phyloP scores from a whole-genome alignment of 30 jellyfish, hydroid and myxozoan genomes.

The Haliclystus octoradiatus region DNA sequence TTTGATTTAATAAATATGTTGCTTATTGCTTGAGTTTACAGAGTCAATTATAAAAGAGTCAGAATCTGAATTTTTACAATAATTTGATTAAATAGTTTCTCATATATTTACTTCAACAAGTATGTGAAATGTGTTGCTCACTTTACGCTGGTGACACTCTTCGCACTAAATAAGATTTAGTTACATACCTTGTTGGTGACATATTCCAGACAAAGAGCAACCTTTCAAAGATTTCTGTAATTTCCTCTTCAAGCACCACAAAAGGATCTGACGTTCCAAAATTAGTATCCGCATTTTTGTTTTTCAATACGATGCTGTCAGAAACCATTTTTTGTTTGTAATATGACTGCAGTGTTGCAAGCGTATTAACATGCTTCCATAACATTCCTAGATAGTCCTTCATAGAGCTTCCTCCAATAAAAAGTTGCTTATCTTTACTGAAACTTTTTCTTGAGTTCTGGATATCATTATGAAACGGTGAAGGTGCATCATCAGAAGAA shows the following conservation, averaged over 20 bases:
- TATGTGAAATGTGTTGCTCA: too few species aligned
- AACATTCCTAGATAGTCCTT: conserved; percentile 50
- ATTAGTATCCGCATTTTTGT: conserved; percentile 18
- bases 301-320: conserved; percentile 9
- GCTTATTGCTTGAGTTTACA: not conserved
- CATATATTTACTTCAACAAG: too few species aligned
- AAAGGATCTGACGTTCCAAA: conserved; percentile 70
- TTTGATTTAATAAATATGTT: too few species aligned
- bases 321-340: conserved; percentile 22
- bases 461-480: too few species aligned
- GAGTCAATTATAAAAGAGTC: not conserved
- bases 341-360: conserved; percentile 61
- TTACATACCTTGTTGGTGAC: conserved; percentile 76
- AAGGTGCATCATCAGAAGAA: too few species aligned
- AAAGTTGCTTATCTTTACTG: too few species aligned
- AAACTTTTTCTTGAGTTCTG: too few species aligned
- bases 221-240: conserved; percentile 52
- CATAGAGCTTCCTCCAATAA: not conserved
- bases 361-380: conserved; percentile 59
- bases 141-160: too few species aligned
- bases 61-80: too few species aligned
- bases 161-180: too few species aligned
- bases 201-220: conserved; percentile 72
- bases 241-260: conserved; percentile 61
- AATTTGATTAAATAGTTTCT: too few species aligned